Base-by-base conservation (phyloP, 2,888 invertebrate genomes). In the Hirtodrosophila duncani region DNA sequence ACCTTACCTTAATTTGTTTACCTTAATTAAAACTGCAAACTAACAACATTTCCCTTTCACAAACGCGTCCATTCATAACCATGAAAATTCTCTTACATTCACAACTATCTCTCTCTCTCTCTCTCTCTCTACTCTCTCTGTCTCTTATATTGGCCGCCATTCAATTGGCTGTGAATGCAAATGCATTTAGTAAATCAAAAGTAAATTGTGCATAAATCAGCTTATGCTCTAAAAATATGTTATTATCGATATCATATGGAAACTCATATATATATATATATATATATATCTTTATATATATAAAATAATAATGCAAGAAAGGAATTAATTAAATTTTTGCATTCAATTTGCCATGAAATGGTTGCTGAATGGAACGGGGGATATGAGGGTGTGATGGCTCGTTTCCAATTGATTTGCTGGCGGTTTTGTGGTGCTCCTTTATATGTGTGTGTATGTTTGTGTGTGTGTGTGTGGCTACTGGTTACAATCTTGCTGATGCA, bases 321-420 rank as follows among this genome's bases (percentile, higher is more conserved):
- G 44, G 67, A 69, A 65, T 81, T 81, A 81, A 81, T 74, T 74
- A 67, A 81, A 79, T 78, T 74, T 52, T 67, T 48, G 61, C 75
- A 74, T 67, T 74, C 81, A 74, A 81, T 74, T 74, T 81, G 70
- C 44, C 75, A 78, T 74, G 67, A 81, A 81, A 78, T 72, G 72
- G 51, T 30, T 36, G 66, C 31, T 56, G 70, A 70, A 70, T 67
- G 63, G 11, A 21, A 3, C 30, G 13, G 18, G 8, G n/a, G 33
- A 17, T 21, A 17, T n/a, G 27, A 26, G 26, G 14, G 27, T 26
- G 11, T n/a, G 7, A 7, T 20, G 41, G 38, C 16, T 60, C 46
- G 43, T 26, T 72, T 80, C 78, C 72, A 72, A 80, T 69, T 80
- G 81, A 80, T 72, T 72, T 72, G 81, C 59, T 55, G 34, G 46